Percentiles rank a stretch among this genome's conserved stretches.
These are phyloP conservation scores for Beris morrisii DNA, from an alignment of 2,888 invertebrate species.

Conservation along the genomic window DNA sequence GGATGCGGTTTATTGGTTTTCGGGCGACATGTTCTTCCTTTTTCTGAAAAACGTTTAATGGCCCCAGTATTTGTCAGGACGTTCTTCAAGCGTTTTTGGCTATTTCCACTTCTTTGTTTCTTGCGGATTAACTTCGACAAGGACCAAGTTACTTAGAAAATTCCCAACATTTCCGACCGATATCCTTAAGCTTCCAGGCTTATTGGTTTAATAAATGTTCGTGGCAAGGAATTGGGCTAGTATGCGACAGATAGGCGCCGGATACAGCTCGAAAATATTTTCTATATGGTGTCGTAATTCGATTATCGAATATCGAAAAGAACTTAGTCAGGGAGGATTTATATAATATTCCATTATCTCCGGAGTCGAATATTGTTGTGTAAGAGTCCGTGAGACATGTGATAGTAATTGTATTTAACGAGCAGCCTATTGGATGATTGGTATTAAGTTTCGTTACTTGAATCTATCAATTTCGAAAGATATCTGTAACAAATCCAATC, in stretches of 20 bases:
- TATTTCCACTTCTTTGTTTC: not conserved
- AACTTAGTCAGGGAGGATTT: not conserved
- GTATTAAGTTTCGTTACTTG: constrained; percentile 21
- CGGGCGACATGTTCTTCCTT: constrained; percentile 34
- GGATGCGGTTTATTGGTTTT: constrained; percentile 41
- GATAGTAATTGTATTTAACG: constrained; percentile 2
- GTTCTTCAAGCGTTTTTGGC: not conserved
- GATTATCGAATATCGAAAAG: constrained; percentile 23
- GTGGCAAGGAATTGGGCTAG: too few relatives aligned
- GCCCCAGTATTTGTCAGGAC: constrained; percentile 27
- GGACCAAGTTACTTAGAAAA: too few relatives aligned
- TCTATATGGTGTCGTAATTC: constrained; percentile 20
- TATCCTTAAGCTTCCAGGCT: too few relatives aligned
- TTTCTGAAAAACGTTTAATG: constrained; percentile 40
- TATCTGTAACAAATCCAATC: too few relatives aligned
- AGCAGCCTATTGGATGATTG: constrained; percentile 16
- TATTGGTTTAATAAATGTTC: too few relatives aligned
- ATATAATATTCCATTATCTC: too few relatives aligned
- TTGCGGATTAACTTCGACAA: too few relatives aligned
- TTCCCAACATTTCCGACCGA: too few relatives aligned
- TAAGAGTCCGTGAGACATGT: too few relatives aligned
- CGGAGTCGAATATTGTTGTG: too few relatives aligned
- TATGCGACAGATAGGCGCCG: constrained; percentile 14
- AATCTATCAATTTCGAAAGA: not conserved
- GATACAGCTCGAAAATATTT: constrained; percentile 1